phyloP scores from a whole-genome alignment of 2,113 vertebrate genomes.

The Chascanopsetta lugubris region DNA sequence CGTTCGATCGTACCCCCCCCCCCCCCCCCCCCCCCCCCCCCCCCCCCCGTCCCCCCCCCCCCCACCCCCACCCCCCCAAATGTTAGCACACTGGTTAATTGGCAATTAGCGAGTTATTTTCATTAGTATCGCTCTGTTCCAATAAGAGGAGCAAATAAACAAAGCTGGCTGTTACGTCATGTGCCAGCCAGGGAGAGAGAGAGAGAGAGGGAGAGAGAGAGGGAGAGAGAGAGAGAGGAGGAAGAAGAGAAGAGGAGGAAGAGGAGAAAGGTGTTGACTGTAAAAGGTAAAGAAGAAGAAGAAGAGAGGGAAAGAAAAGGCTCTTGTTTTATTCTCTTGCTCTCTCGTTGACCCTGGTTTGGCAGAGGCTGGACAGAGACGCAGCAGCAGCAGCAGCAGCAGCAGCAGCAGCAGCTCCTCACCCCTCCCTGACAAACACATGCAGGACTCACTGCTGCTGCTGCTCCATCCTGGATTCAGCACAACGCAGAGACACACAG shows the following conservation, averaged over 20 bases:
- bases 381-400: no score
- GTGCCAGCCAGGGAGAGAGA: conserved; percentile 43
- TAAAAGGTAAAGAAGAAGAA: no score
- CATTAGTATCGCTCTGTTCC: conserved; percentile 58
- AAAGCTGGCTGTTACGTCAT: conserved; percentile 76
- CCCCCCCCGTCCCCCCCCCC: no score
- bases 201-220: conserved; percentile 39
- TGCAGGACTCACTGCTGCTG: conserved; percentile 44
- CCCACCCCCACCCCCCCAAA: no score
- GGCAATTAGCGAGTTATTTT: conserved; percentile 42
- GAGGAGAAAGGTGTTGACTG: no score
- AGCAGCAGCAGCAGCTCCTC: no score
- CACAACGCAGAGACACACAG: conserved; percentile 38
- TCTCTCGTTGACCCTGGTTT: conserved; percentile 71
- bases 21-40: no score
- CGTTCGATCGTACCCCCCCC: no score
- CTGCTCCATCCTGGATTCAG: conserved; percentile 63
- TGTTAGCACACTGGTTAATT: conserved; percentile 22
- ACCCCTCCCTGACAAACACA: conserved; percentile 64
- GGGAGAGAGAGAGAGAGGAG: not conserved
- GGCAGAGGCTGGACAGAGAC: conserved; percentile 68
- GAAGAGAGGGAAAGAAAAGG: conserved; percentile 56
- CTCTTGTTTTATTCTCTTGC: conserved; percentile 68
- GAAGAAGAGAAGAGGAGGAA: not conserved
- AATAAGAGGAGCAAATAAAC: conserved; percentile 72